Evolutionary conservation across 2,797 vertebrate genomes (phyloP).

Genomic region (Oophaga sylvatica): DNA sequence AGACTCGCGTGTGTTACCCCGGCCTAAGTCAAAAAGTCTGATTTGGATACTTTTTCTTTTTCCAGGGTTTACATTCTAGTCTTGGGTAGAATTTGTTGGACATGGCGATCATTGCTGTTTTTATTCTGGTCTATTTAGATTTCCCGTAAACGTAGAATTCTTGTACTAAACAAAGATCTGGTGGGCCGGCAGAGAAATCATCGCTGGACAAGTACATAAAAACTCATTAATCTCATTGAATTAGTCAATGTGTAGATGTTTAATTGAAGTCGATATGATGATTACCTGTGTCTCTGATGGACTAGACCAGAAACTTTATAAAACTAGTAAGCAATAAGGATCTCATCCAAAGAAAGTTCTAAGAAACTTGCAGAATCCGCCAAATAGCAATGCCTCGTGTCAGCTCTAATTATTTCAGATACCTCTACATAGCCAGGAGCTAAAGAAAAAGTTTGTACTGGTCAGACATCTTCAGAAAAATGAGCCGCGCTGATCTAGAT

Average conservation of each 20-base stretch:
- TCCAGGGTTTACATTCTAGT: too few species aligned
- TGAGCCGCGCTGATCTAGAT: slow-evolving; percentile 33
- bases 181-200: too few species aligned
- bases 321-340: background rate
- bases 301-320: background rate
- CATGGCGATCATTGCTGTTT: too few species aligned
- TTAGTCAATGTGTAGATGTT: background rate
- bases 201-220: too few species aligned
- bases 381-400: slow-evolving; percentile 37
- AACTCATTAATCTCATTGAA: background rate
- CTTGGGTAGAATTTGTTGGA: too few species aligned
- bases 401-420: slow-evolving; percentile 38
- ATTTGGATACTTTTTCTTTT: too few species aligned
- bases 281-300: background rate
- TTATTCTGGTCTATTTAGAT: too few species aligned
- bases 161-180: too few species aligned
- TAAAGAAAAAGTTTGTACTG: slow-evolving; percentile 27
- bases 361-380: slow-evolving; percentile 36
- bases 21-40: too few species aligned
- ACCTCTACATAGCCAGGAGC: slow-evolving; percentile 29
- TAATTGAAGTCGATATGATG: background rate
- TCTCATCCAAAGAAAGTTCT: slow-evolving; percentile 15
- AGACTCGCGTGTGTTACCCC: too few species aligned
- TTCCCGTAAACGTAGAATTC: too few species aligned
- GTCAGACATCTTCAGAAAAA: slow-evolving; percentile 39